Evolutionary conservation across 2,797 vertebrate genomes (phyloP), one percentile per base, ranked within the genome.

Genomic region (Aulostomus chinensis): DNA sequence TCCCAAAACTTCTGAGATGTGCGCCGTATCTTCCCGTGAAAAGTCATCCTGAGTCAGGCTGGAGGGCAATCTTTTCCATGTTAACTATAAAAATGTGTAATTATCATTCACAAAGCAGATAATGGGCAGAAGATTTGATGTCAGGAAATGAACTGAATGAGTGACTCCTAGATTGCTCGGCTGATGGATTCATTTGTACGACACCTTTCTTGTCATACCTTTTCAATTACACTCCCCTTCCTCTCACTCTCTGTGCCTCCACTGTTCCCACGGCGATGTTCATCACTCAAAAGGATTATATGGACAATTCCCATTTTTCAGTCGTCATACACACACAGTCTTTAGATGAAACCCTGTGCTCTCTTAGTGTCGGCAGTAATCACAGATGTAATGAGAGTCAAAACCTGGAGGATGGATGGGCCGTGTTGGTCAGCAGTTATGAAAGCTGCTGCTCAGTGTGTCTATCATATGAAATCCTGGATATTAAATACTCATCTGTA

Each of bases 121-220:
- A 17, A 46, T 16, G 42, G n/a, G 28, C 7, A 28, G 41, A 58
- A 50, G 58, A 73, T 68, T 42, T 66, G 40, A 57, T 54, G 56
- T 60, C 47, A 47, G 63, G 20, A 69, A 72, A 73, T 56, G 12
- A 66, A 56, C 11, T 7, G n/a, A 56, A 28, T 33, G 41, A 68
- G 34, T 62, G 58, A 67, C 38, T 69, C 40, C 55, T 35, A 24
- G 13, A 52, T 49, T 58, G 34, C 43, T 25, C 17, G 34, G 29
- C 37, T 64, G 55, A 65, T 60, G 65, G 47, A 65, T 64, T 63
- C 13, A 68, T 67, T 67, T 60, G 46, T 35, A 45, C 48, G 63
- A 37, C 29, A 11, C 31, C 12, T 53, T 50, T 33, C 40, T 15
- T 48, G 22, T 51, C 39, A 38, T 41, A 63, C 37, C 39, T 77